Base-by-base conservation (phyloP, 2,888 invertebrate species). In the Andricus quercusramuli region DNA sequence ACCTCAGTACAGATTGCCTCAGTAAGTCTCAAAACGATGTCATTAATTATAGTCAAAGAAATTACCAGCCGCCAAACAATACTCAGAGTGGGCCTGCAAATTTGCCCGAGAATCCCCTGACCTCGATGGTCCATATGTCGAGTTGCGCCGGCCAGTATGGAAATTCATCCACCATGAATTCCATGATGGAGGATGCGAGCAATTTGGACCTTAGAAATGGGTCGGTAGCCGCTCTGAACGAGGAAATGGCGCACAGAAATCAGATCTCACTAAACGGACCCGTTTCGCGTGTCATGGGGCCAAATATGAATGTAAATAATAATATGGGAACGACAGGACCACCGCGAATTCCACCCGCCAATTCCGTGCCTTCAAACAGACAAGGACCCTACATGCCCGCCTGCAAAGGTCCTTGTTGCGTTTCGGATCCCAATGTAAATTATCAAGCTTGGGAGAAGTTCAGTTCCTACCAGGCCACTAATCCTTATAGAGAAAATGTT, bases 321-420 rank as follows among this genome's bases (percentile, higher is more conserved):
- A 83, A 80, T 9, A 79, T 87, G 65, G 29, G 79, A 37, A 79
- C 85, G 22, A 80, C 88, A 76, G 87, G 86, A 47, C 82, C n/a
- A n/a, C n/a, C 86, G 47, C 83, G 89, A 79, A 87, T 86, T n/a
- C 82, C 84, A 68, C 82, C 85, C 59, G 65, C 82, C 0, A 82
- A 77, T 59, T 25, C 82, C 13, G 77, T 80, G 62, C 13, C 79
- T 4, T 47, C 88, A 5, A 86, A 82, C 22, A 88, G 90, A 66
- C 86, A 88, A 78, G 85, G 84, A 5, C 78, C 85, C 3, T 83
- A 84, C 51, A 84, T 87, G 32, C 86, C 85, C 9, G 81, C 90
- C 3, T 92, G 92, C 59, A 92, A 92, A 77, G 91, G 88, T n/a
- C 83, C 88, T 5, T 92, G 92, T 62, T 92, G 92, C 77, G 86